Evolutionary conservation across 2,797 vertebrate species (phyloP).

Genomic region (Pempheris klunzingeri): DNA sequence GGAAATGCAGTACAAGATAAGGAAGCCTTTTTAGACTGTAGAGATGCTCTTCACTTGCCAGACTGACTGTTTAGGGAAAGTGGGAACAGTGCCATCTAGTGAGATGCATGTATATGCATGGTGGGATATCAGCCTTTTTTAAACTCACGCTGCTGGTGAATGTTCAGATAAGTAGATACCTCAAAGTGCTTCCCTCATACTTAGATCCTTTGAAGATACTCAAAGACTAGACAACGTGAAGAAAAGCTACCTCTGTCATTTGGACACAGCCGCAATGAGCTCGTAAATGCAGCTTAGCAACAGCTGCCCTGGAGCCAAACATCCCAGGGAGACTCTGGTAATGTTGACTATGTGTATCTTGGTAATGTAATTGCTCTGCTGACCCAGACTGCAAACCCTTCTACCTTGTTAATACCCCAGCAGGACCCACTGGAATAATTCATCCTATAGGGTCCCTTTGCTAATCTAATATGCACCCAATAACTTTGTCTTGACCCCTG

Average conservation of each 20-base stretch:
- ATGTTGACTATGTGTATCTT: constrained; percentile 48
- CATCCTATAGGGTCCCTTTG: constrained; percentile 24
- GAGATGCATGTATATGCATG: constrained; percentile 37
- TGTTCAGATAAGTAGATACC: constrained; percentile 1
- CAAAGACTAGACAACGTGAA: not conserved
- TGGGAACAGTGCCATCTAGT: constrained; percentile 84
- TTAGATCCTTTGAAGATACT: constrained; percentile 11
- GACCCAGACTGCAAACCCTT: constrained; percentile 45
- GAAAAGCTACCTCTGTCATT: not conserved
- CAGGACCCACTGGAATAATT: constrained; percentile 16
- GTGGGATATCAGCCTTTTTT: constrained; percentile 16
- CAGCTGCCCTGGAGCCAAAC: constrained; percentile 44
- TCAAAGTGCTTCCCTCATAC: not conserved
- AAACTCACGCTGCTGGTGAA: not conserved
- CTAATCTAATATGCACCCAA: constrained; percentile 51
- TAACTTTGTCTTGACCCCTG: constrained; percentile 46
- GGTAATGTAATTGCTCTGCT: constrained; percentile 62
- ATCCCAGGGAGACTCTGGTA: constrained; percentile 30
- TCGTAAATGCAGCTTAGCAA: constrained; percentile 39
- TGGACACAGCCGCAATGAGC: constrained; percentile 12
- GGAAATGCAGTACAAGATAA: constrained; percentile 65
- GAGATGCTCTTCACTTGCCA: constrained; percentile 39
- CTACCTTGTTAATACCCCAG: constrained; percentile 46
- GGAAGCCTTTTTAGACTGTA: constrained; percentile 46
- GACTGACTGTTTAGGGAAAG: constrained; percentile 53